Conservation (phyloP, 2,888 invertebrate species). For the Eupsilia transversa region DNA sequence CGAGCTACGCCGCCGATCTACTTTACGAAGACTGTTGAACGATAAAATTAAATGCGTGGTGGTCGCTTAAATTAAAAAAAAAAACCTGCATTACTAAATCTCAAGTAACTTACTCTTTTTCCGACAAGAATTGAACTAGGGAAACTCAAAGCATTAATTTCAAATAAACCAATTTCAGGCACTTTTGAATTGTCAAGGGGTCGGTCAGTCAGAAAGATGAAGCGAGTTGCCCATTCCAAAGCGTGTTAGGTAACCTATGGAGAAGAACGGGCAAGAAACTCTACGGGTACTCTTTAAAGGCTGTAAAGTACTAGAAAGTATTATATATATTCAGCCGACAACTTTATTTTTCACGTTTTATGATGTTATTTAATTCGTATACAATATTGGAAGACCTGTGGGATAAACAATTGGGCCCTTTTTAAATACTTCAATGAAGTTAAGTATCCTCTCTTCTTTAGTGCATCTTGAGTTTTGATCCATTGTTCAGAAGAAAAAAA, state of each 20-base stretch:
- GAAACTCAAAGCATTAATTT: too few species aligned
- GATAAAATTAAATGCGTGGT: slow-evolving; percentile 2
- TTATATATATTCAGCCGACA: not conserved
- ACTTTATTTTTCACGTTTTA: not conserved
- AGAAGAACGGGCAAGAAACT: too few species aligned
- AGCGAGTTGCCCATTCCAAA: too few species aligned
- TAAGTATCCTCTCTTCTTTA: slow-evolving; percentile 26
- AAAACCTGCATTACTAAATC: too few species aligned
- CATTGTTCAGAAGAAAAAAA: too few species aligned
- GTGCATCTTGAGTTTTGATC: slow-evolving; percentile 6
- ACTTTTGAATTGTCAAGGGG: too few species aligned
- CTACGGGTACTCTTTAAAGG: too few species aligned
- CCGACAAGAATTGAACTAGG: too few species aligned
- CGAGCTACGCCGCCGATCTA: slow-evolving; percentile 18
- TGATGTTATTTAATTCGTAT: not conserved
- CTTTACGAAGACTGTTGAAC: slow-evolving; percentile 11
- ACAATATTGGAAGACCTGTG: not conserved
- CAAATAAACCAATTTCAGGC: too few species aligned
- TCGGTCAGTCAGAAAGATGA: too few species aligned
- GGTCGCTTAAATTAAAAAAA: not conserved
- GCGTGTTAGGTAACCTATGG: too few species aligned
- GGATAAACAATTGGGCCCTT: slow-evolving; percentile 10
- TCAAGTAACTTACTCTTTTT: not conserved
- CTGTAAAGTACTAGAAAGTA: not conserved
- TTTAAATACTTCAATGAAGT: slow-evolving; percentile 26